Evolutionary conservation across 2,888 invertebrate species (phyloP), one percentile per base, ranked within the genome.

Genomic region (Linnaemya vulpina): DNA sequence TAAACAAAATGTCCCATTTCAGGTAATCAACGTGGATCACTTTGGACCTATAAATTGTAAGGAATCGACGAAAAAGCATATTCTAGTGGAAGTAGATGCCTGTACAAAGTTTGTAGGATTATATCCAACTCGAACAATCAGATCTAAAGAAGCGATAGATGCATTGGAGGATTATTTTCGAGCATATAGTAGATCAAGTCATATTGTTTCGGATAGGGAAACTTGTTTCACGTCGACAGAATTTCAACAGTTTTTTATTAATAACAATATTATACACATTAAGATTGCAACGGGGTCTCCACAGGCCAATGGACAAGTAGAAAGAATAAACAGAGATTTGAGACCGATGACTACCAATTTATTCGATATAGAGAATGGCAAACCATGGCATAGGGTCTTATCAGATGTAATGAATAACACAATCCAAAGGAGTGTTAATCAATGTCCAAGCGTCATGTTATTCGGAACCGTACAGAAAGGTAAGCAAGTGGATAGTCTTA

Each of bases 331-430:
- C 20, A 35, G 80, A 20, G 68, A 78, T 15, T 38, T 87, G 0
- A 78, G 63, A 55, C 76, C 79, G 40, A 86, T 87, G 86, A 81
- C 83, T 30, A 63, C 65, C 17, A 86, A 87, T 20, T n/a, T 86
- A 55, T 68, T 63, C 4, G 40, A 63, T 9, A 38, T 15, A 4
- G 62, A 73, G 30, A 22, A 35, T n/a, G 30, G 80, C 70, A 15
- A 13, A 22, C 35, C 63, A 7, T 75, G 67, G 71, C 65, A 87
- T 49, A 78, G 15, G 3, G 75, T 86, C 5, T 65, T 86, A 11
- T 25, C 71, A 22, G 68, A 65, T 0, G 75, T 86, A 0, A 55
- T 87, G 58, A 87, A 87, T 55, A 87, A 87, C 35, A 86, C 84
- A 0, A 25, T 84, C 11, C 83, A 83, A 25, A 86, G 86, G 22